Evolutionary conservation across 2,888 invertebrate species (phyloP).

Genomic region (Lasioglossum marginatum): DNA sequence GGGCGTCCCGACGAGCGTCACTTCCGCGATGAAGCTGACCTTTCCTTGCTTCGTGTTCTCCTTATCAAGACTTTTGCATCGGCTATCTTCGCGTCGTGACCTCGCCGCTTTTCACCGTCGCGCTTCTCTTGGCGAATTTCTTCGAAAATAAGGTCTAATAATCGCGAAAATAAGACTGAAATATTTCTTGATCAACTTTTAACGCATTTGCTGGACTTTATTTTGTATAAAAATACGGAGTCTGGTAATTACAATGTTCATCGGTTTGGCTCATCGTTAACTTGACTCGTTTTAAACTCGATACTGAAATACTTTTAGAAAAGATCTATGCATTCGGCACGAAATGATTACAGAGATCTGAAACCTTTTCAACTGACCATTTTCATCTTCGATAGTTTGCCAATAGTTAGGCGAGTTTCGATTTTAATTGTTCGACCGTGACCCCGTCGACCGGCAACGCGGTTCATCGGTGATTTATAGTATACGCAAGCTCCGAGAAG

Average conservation of each 20-base stretch:
- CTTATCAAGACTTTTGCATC: conserved; percentile 13
- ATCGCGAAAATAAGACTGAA: background rate
- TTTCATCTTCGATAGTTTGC: background rate
- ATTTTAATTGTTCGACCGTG: background rate
- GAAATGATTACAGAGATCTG: too few species aligned
- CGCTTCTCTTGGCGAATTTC: background rate
- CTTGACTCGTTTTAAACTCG: background rate
- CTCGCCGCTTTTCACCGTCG: background rate
- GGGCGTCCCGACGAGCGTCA: conserved; percentile 13
- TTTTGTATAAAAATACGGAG: too few species aligned
- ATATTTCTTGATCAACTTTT: background rate
- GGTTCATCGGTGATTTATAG: background rate
- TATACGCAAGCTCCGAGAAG: background rate
- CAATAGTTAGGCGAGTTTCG: background rate
- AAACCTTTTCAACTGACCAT: too few species aligned
- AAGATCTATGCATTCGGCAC: background rate
- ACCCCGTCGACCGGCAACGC: background rate
- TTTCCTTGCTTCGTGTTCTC: conserved; percentile 6
- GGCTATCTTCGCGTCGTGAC: background rate
- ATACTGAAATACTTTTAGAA: too few species aligned
- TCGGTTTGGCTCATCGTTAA: too few species aligned
- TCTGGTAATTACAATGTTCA: too few species aligned
- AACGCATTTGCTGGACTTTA: background rate
- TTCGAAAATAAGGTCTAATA: too few species aligned
- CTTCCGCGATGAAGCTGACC: conserved; percentile 47